phyloP scores from a whole-genome alignment of 2,113 vertebrate species.

The Aegotheles bennettii region DNA sequence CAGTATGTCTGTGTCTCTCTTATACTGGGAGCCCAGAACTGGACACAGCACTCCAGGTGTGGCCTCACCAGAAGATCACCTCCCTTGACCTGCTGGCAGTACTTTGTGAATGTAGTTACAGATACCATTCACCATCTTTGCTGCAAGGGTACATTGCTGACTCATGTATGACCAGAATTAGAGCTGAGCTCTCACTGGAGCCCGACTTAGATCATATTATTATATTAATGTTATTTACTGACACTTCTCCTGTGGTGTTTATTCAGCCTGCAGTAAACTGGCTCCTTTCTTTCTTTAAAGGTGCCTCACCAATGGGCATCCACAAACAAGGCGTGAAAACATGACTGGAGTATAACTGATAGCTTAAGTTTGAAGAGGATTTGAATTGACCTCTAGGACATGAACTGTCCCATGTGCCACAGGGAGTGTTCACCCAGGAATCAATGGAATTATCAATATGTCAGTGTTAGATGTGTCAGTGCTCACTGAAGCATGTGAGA shows the following conservation, averaged over 20 bases:
- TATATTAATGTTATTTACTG: neutral
- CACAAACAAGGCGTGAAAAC: neutral
- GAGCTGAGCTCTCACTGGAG: neutral
- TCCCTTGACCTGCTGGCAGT: neutral
- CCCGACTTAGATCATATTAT: neutral
- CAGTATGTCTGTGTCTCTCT: accelerated
- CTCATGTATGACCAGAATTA: neutral
- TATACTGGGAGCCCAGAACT: neutral
- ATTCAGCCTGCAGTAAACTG: neutral
- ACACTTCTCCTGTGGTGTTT: neutral
- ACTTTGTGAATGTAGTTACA: neutral
- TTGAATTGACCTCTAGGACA: neutral
- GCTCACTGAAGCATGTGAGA: neutral
- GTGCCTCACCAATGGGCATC: neutral
- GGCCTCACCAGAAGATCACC: neutral
- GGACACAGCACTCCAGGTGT: neutral
- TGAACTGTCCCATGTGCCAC: neutral
- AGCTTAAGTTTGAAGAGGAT: neutral
- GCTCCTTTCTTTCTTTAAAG: neutral
- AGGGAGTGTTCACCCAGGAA: neutral
- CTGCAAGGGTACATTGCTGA: neutral
- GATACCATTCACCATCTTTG: neutral
- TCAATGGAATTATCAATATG: neutral
- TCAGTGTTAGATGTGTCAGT: neutral
- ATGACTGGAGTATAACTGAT: neutral